These are phyloP conservation scores for Drosophila triauraria DNA, from an alignment of 1,140 invertebrate genomes.

Conservation along the genomic window DNA sequence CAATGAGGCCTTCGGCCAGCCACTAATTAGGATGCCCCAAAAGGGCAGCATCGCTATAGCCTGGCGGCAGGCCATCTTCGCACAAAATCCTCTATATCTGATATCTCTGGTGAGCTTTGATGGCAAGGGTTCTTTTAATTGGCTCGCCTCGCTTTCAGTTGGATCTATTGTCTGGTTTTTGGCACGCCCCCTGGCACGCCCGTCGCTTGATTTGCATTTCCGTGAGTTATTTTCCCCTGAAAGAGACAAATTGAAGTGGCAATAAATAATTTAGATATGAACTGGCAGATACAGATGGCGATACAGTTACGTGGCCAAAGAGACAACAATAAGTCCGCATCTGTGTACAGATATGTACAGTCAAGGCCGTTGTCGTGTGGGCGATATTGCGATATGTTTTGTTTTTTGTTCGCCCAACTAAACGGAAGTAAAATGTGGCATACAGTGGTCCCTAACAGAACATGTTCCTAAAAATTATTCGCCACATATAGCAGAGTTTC, in stretches of 20 bases:
- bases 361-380: slow-evolving; percentile 18
- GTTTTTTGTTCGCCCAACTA: slow-evolving; percentile 6
- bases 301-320: slow-evolving; percentile 25
- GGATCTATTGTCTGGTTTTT: slow-evolving; percentile 4
- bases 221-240: slow-evolving; percentile 29
- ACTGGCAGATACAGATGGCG: slow-evolving; percentile 6
- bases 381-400: slow-evolving; percentile 2
- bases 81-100: slow-evolving; percentile 5
- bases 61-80: slow-evolving; percentile 67
- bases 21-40: slow-evolving; percentile 35
- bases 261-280: slow-evolving; percentile 43
- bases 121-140: slow-evolving; percentile 17
- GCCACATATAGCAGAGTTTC: too few species aligned
- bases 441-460: slow-evolving; percentile 1
- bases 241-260: slow-evolving; percentile 43
- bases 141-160: slow-evolving; percentile 1
- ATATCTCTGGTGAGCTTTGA: neutral
- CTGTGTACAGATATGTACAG: slow-evolving; percentile 8
- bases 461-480: neutral
- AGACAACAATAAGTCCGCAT: slow-evolving; percentile 20
- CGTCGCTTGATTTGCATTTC: slow-evolving; percentile 39
- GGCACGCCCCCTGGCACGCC: slow-evolving; percentile 28
- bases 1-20: slow-evolving; percentile 23
- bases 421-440: slow-evolving; percentile 2
- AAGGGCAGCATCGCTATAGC: slow-evolving; percentile 68